Percentiles rank a stretch among this genome's conserved stretches.
Evolutionary conservation across 2,113 vertebrate species (phyloP).

Genomic region (Oenanthe melanoleuca): DNA sequence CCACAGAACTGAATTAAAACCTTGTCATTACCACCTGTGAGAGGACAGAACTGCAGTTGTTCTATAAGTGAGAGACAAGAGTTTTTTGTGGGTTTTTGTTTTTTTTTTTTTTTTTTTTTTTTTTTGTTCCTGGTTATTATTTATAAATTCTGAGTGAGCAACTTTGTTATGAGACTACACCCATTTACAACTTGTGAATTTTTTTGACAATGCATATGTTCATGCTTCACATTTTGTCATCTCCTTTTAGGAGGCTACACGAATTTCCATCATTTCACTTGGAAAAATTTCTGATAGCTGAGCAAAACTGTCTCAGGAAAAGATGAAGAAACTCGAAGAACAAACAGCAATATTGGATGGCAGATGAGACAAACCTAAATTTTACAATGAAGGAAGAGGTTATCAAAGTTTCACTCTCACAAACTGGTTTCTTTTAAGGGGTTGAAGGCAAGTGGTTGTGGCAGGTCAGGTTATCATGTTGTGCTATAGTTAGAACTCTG

Average conservation of each 20-base stretch:
- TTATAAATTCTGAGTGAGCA: background rate
- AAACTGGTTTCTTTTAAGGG: background rate
- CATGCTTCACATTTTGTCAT: background rate
- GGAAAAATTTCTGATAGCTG: background rate
- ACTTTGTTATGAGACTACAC: background rate
- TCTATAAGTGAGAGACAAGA: background rate
- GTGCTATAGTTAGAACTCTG: slow-evolving; percentile 25
- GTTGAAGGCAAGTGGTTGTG: slow-evolving; percentile 36
- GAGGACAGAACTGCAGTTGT: background rate
- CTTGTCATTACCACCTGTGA: background rate
- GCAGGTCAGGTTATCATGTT: background rate
- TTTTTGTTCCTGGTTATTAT: background rate
- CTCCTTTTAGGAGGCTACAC: background rate
- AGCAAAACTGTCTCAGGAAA: background rate
- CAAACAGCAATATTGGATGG: background rate
- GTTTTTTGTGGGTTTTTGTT: too few species aligned
- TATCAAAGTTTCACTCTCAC: background rate
- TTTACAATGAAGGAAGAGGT: background rate
- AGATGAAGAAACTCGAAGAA: background rate
- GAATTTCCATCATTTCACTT: background rate
- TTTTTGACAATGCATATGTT: background rate
- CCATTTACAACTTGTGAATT: background rate
- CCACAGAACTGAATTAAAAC: background rate
- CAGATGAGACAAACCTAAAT: background rate
- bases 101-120: background rate